Percentiles rank a stretch among this genome's conserved stretches.
Conservation (phyloP, 2,888 invertebrate genomes). For the Caenorhabditis sp. region DNA sequence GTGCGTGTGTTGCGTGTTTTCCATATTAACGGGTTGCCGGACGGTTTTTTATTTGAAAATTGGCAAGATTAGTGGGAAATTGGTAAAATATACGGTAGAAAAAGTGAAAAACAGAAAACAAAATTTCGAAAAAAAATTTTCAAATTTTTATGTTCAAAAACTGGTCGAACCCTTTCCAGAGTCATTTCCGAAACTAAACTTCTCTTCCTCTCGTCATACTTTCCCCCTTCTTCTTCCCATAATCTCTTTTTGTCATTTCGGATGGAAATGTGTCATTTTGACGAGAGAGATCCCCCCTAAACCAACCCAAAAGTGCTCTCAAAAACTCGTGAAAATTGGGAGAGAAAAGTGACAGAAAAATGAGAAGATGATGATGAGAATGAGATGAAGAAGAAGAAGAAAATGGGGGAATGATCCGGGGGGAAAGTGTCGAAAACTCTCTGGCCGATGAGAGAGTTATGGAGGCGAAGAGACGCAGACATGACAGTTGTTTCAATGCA, state of each 20-base stretch:
- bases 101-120: background rate
- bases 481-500: slow-evolving; percentile 36
- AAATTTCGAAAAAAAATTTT: background rate
- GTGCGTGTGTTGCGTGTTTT: slow-evolving; percentile 8
- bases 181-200: no score
- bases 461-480: slow-evolving; percentile 43
- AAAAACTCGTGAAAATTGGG: slow-evolving; percentile 5
- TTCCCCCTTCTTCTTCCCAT: background rate
- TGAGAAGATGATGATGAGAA: slow-evolving; percentile 11
- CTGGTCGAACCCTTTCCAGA: no score
- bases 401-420: background rate
- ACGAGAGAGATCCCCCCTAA: no score
- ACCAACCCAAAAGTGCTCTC: background rate
- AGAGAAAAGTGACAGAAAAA: background rate
- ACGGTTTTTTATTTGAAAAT: background rate
- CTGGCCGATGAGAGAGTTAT: slow-evolving; percentile 14
- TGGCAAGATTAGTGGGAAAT: background rate
- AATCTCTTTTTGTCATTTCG: background rate
- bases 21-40: background rate
- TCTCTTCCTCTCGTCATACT: background rate
- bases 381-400: background rate
- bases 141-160: no score
- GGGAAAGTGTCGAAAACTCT: slow-evolving; percentile 7
- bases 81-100: background rate
- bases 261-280: slow-evolving; percentile 12